Base-by-base conservation (phyloP, 1,140 invertebrate species). In the Hydropsyche tenuis region DNA sequence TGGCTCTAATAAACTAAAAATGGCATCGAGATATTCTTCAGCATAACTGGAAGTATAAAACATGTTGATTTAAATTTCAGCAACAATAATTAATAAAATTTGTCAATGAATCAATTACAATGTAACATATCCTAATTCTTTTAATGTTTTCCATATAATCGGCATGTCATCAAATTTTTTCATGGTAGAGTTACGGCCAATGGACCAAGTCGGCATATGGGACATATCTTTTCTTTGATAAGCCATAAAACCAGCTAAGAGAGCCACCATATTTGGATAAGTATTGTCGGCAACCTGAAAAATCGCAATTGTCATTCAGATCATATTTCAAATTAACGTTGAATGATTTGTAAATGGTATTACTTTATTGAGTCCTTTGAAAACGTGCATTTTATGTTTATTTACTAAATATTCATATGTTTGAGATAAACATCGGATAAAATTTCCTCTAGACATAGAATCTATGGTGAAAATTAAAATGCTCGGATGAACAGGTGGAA, bases 211-310 rank as follows among this genome's bases (percentile, higher is more conserved):
- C 5, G 77, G 77, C 20, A 78, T 65, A n/a, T 72, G 37, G 7
- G 69, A 18, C 69, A 78, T 56, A 37, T 76, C 74, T 12, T 68
- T 62, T 30, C 76, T 53, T 23, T 22, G 56, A 69, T 74, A 66
- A 4, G 45, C 69, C 66, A 74, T 74, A 3, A 85, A 65, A 0
- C 90, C 90, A 1, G 86, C 87, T 0, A 91, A 79, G 0, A 89
- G 79, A 0, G 90, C 85, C 0, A 91, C 83, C 18, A 92, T 77
- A 79, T 92, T 92, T 0, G 89, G 90, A 77, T 89, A 91, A 0
- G 90, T 91, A 75, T 91, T 91, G 76, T 89, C 89, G 0, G 83
- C 90, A 1, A 90, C 85, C 81, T 91, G 90, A 37, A n/a, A n/a
- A n/a, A n/a, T n/a, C n/a, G n/a, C n/a, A n/a, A n/a, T n/a, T n/a